Base-by-base conservation (phyloP, 2,113 vertebrate species). In the Alectura lathami region DNA sequence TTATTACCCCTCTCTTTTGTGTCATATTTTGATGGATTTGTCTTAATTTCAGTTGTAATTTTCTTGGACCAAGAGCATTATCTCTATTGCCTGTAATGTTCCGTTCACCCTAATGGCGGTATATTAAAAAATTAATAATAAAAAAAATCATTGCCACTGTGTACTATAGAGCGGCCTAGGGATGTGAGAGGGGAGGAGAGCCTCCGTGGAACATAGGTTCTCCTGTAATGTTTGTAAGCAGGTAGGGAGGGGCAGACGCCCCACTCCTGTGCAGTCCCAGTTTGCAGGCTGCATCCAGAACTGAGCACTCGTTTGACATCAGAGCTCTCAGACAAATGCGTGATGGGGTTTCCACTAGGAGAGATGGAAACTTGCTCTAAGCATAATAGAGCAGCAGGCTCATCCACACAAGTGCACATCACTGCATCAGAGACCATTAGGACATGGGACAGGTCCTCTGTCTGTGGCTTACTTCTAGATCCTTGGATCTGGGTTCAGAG, bases 1-100 rank as follows among this genome's bases (percentile, higher is more conserved):
- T 96, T 96, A 96, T 96, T 96, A 77, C 68, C 80, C 22, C 40
- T 93, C 85, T 94, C 92, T 91, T 90, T 64, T 82, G 90, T 94
- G 77, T 95, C 90, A 86, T 94, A 73, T 88, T 95, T 95, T 96
- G 92, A 96, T 94, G 62, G 73, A 94, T 96, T 88, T 6, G 30
- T 89, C 79, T 91, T 96, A 86, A 96, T 96, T 93, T 93, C 88
- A 68, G 72, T 64, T 89, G 74, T 92, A 94, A 92, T 97, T 92
- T 93, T 92, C 94, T 87, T 94, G 84, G 47, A 51, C 76, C 68
- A 60, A 75, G 22, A 91, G 2, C 14, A 23, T 95, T 94, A 50
- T 91, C 90, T 93, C 76, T 86, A 2, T 63, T 88, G 88, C 38
- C 83, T 82, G 32, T 68, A 84, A 88, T 66, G 69, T 93, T 36